Evolutionary conservation across 1,140 invertebrate species (phyloP).

Genomic region (Danaus plexippus): DNA sequence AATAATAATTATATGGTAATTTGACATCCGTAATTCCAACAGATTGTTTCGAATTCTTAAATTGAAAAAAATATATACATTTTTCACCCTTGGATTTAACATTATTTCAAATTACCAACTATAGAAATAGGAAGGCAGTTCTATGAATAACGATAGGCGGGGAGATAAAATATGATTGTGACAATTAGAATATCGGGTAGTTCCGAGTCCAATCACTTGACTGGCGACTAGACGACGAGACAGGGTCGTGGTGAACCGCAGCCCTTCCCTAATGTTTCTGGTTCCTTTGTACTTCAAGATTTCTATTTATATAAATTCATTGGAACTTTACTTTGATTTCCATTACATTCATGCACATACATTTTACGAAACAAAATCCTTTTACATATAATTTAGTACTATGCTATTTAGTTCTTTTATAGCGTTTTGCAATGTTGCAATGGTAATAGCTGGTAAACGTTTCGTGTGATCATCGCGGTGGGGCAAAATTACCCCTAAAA

Average conservation of each 20-base stretch:
- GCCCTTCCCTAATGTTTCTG: constrained; percentile 36
- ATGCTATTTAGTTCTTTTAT: too few relatives aligned
- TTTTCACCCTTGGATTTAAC: too few relatives aligned
- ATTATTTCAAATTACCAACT: too few relatives aligned
- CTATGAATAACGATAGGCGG: not conserved
- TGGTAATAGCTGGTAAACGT: too few relatives aligned
- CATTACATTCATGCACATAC: too few relatives aligned
- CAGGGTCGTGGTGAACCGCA: constrained; percentile 32
- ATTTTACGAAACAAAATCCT: too few relatives aligned
- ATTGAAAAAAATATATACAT: too few relatives aligned
- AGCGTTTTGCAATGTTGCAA: too few relatives aligned
- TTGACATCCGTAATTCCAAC: constrained; percentile 47
- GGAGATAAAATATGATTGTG: constrained; percentile 3
- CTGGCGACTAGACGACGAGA: constrained; percentile 36
- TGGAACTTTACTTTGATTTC: too few relatives aligned
- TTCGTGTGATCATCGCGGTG: constrained; percentile 27
- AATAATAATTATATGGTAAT: constrained; percentile 67
- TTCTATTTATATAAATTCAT: too few relatives aligned
- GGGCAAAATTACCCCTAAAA: constrained; percentile 49
- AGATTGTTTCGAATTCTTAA: too few relatives aligned
- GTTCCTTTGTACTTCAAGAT: constrained; percentile 33
- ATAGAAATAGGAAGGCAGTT: constrained; percentile 6
- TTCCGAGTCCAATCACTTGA: constrained; percentile 29
- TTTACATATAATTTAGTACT: too few relatives aligned
- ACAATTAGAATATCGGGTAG: constrained; percentile 21